Base-by-base conservation (phyloP, 2,888 invertebrate genomes). In the Mechanitis mazaeus region DNA sequence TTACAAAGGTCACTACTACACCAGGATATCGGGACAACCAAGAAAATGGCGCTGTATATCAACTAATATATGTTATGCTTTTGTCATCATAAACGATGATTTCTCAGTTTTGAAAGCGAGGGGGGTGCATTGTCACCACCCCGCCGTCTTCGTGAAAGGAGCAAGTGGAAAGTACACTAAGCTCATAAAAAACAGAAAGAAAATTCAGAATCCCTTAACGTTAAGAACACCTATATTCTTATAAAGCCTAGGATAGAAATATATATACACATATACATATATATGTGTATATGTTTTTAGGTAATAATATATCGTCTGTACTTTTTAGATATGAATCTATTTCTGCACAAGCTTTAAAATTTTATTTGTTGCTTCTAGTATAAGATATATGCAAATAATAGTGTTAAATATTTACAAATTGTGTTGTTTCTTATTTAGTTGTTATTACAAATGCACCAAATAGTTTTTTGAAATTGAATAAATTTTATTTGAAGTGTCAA, bases 21-120 rank as follows among this genome's bases (percentile, higher is more conserved):
- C 69, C 1, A 69, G 60, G n/a, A 54, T 59, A 4, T 45, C 59
- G 3, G 56, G 78, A 45, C 60, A 71, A 56, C 71, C 71, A 1
- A 59, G 57, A 28, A 66, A 64, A 12, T 77, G 77, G 77, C 63
- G 78, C 0, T 78, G 78, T 33, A 67, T 75, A 4, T 68, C 72
- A 38, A 78, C 78, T 0, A 70, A 69, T 47, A 60, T 58, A 3
- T 78, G 78, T 56, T 77, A 50, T 45, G 60, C 64, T 5, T 57
- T 64, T 9, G 11, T 78, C 0, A 50, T 45, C 1, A 63, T 75
- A 5, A 58, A 61, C 31, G 58, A 60, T 5, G 38, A 56, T 6
- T 33, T 63, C 12, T 45, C 53, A 6, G 58, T 64, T 11, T 3
- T 57, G 9, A 56, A 58, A 31, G 46, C 12, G 11, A 59, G 56